A percentile compares a stretch with the other conserved stretches of the same genome.
phyloP scores from a whole-genome alignment of 35 echinoderm and acorn worm genomes.

The Antedon bifida region DNA sequence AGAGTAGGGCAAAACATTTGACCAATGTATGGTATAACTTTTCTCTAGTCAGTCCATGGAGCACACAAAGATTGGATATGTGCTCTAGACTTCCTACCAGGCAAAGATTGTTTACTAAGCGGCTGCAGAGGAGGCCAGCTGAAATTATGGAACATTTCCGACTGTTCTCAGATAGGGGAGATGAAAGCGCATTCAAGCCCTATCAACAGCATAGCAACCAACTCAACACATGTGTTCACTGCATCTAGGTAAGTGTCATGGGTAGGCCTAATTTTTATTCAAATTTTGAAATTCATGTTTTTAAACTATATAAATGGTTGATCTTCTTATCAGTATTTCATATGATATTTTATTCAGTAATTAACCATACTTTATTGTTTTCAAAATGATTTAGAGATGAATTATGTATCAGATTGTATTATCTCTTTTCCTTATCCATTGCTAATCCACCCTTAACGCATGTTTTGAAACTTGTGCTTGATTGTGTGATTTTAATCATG shows the following conservation, averaged over 20 bases:
- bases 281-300: background rate
- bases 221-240: conserved; percentile 81
- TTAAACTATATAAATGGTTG: too few relatives aligned
- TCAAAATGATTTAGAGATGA: too few relatives aligned
- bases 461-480: too few relatives aligned
- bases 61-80: conserved; percentile 99
- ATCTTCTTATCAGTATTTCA: too few relatives aligned
- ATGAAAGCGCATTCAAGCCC: conserved; percentile 96
- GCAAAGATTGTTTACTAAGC: conserved; percentile 60
- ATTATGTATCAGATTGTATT: too few relatives aligned
- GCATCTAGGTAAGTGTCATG: conserved; percentile 66
- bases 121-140: conserved; percentile 76
- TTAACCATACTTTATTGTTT: too few relatives aligned
- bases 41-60: conserved; percentile 60
- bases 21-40: background rate
- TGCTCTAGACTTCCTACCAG: conserved; percentile 76
- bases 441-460: too few relatives aligned
- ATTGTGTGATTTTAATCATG: too few relatives aligned
- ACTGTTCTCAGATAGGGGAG: conserved; percentile 60
- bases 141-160: conserved; percentile 66
- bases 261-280: background rate
- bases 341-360: too few relatives aligned
- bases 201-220: conserved; percentile 89
- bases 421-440: too few relatives aligned
- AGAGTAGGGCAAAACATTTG: too few relatives aligned